Conservation (phyloP, 2,888 invertebrate genomes). For the Drosophila vallismaia region DNA sequence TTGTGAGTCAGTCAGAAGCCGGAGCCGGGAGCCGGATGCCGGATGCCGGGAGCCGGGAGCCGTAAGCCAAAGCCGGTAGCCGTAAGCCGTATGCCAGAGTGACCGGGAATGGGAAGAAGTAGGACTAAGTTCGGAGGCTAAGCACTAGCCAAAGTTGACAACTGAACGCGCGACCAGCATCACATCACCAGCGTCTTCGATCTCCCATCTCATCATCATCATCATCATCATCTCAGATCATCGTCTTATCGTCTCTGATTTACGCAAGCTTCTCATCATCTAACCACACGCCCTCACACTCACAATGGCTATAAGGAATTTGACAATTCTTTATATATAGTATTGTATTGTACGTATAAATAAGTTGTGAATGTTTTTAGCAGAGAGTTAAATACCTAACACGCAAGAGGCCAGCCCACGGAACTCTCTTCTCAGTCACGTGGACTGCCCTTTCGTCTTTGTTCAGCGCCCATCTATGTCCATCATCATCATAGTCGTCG, state of each 20-base stretch:
- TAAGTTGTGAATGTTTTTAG: constrained; percentile 60
- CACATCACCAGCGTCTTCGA: constrained; percentile 49
- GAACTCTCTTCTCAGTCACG: constrained; percentile 23
- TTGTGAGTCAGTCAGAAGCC: constrained; percentile 33
- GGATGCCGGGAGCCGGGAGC: constrained; percentile 32
- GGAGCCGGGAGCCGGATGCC: constrained; percentile 24
- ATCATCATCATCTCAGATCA: constrained; percentile 31
- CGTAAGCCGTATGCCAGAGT: constrained; percentile 25
- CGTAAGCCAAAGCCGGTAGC: constrained; percentile 15
- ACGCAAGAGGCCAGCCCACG: constrained; percentile 61
- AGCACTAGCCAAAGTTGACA: constrained; percentile 36
- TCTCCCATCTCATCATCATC: constrained; percentile 47
- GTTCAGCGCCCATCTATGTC: constrained; percentile 41
- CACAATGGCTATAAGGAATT: constrained; percentile 79
- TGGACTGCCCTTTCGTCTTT: constrained; percentile 64
- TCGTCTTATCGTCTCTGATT: constrained; percentile 48
- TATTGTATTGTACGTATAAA: constrained; percentile 50
- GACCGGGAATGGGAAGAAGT: constrained; percentile 25
- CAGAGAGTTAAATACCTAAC: constrained; percentile 74
- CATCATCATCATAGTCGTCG: constrained; percentile 62
- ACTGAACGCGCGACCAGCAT: constrained; percentile 48
- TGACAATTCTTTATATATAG: constrained; percentile 78
- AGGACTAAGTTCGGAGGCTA: constrained; percentile 37
- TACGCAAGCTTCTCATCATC: constrained; percentile 49
- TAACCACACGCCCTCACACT: constrained; percentile 69